Evolutionary conservation across 2,113 vertebrate species (phyloP), one percentile per base, ranked within the genome.

Genomic region (Tinamus guttatus): DNA sequence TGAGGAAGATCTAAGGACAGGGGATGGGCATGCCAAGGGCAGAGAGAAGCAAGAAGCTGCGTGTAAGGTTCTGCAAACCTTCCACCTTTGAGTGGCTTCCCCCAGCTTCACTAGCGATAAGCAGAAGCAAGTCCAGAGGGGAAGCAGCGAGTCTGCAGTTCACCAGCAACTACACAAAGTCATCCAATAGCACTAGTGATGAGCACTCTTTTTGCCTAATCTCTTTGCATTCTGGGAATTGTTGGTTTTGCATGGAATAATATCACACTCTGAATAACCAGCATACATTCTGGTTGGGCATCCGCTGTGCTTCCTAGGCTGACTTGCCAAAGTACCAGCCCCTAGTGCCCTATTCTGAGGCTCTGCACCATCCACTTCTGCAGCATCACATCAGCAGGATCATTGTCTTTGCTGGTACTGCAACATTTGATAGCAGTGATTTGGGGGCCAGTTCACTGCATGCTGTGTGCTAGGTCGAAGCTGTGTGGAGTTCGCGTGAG

Each of bases 11-110:
- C 32, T 93, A 69, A 87, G 81, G 83, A 84, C 13, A 11, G 63
- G 59, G 83, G 38, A 88, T 94, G 88, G 60, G 45, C 75, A 74
- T 43, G 10, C 59, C 43, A 34, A 94, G 74, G 58, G 63, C 27
- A 78, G 34, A 87, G 47, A 47, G 93, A 93, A 89, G 87, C 69
- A 85, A 92, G 81, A 70, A 90, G 30, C 36, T 49, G 30, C 70
- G 68, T 0, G 0, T 84, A 17, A 43, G 40, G 75, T 82, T 54
- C 62, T 92, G 75, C 63, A 58, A 80, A 88, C 32, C 17, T 86
- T 63, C 36, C 76, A 65, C 13, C 4, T 76, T 71, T 62, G 15
- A 27, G 22, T 47, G 22, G 2, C 7, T 12, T 7, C 25, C n/a
- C 9, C 13, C 30, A 45, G 22, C 15, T 24, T 64, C 40, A 10